phyloP scores from a whole-genome alignment of 2,113 vertebrate genomes.

The Leucopsar rothschildi region DNA sequence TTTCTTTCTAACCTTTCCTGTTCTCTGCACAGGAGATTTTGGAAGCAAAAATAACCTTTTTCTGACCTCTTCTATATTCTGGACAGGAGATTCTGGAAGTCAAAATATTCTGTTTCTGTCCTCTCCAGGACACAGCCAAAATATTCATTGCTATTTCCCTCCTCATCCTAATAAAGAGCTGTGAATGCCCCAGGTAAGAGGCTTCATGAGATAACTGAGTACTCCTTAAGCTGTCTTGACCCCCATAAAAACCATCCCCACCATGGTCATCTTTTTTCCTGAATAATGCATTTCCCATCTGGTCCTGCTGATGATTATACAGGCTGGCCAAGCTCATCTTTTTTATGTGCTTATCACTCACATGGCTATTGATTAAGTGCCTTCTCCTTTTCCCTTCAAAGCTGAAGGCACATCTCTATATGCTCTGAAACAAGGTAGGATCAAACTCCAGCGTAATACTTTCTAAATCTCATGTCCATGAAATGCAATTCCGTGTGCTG shows the following conservation, averaged over 20 bases:
- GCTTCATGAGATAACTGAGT: background rate
- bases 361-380: slow-evolving; percentile 52
- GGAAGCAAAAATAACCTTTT: background rate
- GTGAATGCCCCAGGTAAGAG: background rate
- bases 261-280: slow-evolving; percentile 11
- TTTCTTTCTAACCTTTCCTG: background rate
- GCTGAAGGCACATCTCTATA: slow-evolving; percentile 9
- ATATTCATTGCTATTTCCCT: background rate
- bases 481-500: background rate
- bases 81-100: background rate
- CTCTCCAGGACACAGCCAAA: background rate
- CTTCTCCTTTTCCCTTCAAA: slow-evolving; percentile 40
- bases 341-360: slow-evolving; percentile 48
- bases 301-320: background rate
- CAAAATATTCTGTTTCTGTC: background rate
- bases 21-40: background rate
- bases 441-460: background rate
- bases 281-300: background rate
- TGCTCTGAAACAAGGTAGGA: background rate
- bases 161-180: background rate
- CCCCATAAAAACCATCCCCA: background rate
- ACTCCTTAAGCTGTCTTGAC: background rate
- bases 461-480: background rate
- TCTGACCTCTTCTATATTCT: background rate
- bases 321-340: slow-evolving; percentile 10